phyloP scores from a whole-genome alignment of 30 jellyfish, hydroid and myxozoan genomes.

The Rhopilema esculentum region DNA sequence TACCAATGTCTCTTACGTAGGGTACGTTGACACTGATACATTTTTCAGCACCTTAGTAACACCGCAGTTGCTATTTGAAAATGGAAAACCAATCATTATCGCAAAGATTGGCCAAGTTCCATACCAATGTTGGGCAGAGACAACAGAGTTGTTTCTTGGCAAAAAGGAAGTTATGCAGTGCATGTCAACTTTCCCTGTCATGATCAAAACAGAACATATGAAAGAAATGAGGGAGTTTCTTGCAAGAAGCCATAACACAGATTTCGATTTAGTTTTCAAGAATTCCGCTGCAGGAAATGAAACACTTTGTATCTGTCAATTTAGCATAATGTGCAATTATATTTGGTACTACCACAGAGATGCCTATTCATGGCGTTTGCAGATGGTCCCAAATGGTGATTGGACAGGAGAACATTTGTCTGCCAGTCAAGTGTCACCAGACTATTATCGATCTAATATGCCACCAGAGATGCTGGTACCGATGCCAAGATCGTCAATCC shows the following conservation, averaged over 20 bases:
- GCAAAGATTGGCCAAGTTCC: slow-evolving; percentile 23
- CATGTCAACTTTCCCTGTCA: slow-evolving; percentile 59
- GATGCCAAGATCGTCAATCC: slow-evolving; percentile 37
- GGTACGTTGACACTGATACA: slow-evolving; percentile 28
- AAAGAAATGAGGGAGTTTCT: slow-evolving; percentile 32
- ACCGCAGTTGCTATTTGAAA: slow-evolving; percentile 33
- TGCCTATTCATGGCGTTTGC: slow-evolving; percentile 52
- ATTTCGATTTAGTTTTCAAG: slow-evolving; percentile 20
- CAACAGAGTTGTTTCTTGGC: slow-evolving; percentile 17
- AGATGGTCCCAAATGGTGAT: slow-evolving; percentile 54
- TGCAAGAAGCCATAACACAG: slow-evolving; percentile 16
- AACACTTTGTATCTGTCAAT: slow-evolving; percentile 20
- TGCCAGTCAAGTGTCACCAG: slow-evolving; percentile 5
- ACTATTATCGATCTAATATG: neutral
- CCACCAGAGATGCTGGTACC: slow-evolving; percentile 3
- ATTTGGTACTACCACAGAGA: slow-evolving; percentile 56
- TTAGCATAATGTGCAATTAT: slow-evolving; percentile 48
- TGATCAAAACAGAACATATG: slow-evolving; percentile 29
- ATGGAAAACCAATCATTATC: slow-evolving; percentile 20
- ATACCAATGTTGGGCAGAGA: slow-evolving; percentile 25
- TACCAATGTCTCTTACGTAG: neutral
- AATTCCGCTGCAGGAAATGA: neutral
- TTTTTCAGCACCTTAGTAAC: slow-evolving; percentile 45
- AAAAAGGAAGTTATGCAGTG: slow-evolving; percentile 50
- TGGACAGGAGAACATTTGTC: slow-evolving; percentile 24